A percentile compares a stretch with the other conserved stretches of the same genome.
Conservation (phyloP, 1,140 invertebrate species). For the Neoseiulus cucumeris region DNA sequence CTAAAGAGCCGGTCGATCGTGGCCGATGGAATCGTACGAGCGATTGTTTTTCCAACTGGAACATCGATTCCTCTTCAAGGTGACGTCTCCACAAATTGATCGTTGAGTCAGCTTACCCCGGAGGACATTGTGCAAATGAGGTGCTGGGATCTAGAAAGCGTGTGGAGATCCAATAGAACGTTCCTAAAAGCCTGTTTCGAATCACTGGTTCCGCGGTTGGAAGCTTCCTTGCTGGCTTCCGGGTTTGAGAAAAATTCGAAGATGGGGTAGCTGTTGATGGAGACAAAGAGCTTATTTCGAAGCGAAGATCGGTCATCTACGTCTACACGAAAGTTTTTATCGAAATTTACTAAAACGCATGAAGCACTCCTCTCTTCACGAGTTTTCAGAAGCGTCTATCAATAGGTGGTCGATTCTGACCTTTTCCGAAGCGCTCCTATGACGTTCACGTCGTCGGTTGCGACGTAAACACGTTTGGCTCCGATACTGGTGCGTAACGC, state of each 20-base stretch:
- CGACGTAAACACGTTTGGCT: slow-evolving; percentile 30
- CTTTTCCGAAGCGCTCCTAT: slow-evolving; percentile 39
- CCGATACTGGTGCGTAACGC: slow-evolving; percentile 10
- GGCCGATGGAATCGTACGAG: too few species aligned
- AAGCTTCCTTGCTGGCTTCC: slow-evolving; percentile 31
- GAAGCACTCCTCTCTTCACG: too few species aligned
- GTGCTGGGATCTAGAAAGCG: slow-evolving; percentile 65
- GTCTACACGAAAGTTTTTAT: too few species aligned
- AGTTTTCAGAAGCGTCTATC: background rate
- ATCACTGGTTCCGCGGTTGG: slow-evolving; percentile 66
- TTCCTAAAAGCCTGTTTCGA: slow-evolving; percentile 66
- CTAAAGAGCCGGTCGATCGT: too few species aligned
- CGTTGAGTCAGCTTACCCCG: slow-evolving; percentile 40
- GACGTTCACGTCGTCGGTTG: slow-evolving; percentile 36
- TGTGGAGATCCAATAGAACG: slow-evolving; percentile 72
- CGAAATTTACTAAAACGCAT: too few species aligned
- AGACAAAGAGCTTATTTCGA: background rate
- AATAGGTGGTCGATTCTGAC: slow-evolving; percentile 14
- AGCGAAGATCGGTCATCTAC: too few species aligned
- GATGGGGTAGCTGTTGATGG: background rate
- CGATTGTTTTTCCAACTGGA: too few species aligned
- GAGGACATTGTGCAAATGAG: slow-evolving; percentile 92
- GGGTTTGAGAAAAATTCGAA: background rate
- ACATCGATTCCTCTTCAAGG: too few species aligned
- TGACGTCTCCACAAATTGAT: too few species aligned